Percentiles rank a stretch among this genome's conserved stretches.
These are phyloP conservation scores for Columba janthina DNA, from an alignment of 2,113 vertebrate genomes.

Conservation along the genomic window DNA sequence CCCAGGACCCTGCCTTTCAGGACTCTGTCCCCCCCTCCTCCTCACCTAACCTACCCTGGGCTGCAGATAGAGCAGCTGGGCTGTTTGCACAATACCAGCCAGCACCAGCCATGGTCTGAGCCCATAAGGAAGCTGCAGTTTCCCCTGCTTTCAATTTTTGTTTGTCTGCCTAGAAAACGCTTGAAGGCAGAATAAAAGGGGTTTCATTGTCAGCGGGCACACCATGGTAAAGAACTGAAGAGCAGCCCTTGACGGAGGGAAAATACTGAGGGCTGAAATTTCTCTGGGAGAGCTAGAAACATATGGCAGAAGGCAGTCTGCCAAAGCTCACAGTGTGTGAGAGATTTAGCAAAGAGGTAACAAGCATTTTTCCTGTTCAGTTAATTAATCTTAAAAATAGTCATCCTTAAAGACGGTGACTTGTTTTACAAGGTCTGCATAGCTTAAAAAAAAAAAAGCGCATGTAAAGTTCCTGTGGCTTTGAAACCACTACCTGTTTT, in stretches of 20 bases:
- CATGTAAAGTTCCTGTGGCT: not conserved
- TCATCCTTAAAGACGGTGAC: not conserved
- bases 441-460: not conserved
- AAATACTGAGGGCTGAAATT: not conserved
- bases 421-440: not conserved
- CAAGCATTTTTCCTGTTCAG: not conserved
- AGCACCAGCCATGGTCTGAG: rapidly evolving
- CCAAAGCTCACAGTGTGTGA: not conserved
- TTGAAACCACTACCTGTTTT: not conserved
- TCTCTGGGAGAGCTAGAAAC: not conserved
- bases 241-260: not conserved
- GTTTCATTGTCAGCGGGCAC: not conserved
- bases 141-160: rapidly evolving
- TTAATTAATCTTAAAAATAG: not conserved
- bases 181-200: not conserved
- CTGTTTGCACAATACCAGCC: rapidly evolving
- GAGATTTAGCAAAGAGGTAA: not conserved
- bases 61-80: rapidly evolving
- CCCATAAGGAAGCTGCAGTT: rapidly evolving
- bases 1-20: rapidly evolving
- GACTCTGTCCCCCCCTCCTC: no score
- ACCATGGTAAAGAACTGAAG: not conserved
- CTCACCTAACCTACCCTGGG: no score
- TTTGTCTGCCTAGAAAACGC: not conserved
- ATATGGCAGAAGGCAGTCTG: slow-evolving; percentile 25